Conservation (phyloP, 2,888 invertebrate species). For the Lamproptera curius region DNA sequence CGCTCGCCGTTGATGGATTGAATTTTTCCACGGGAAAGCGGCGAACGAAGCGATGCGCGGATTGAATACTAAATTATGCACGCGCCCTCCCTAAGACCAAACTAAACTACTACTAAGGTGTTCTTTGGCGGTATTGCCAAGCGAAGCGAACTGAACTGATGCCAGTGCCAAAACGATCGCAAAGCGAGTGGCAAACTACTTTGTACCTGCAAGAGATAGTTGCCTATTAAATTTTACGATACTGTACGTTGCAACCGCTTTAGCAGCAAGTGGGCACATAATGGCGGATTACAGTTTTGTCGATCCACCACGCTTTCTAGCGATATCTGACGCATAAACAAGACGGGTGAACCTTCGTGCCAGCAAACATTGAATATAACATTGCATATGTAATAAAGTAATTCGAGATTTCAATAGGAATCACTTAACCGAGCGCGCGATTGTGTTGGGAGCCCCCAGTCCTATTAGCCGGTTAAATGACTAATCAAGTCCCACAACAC, state of each 20-base stretch:
- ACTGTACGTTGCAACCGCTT: background rate
- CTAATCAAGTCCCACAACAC: constrained; percentile 9
- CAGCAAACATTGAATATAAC: too few species aligned
- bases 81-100: constrained; percentile 23
- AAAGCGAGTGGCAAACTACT: background rate
- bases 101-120: too few species aligned
- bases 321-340: background rate
- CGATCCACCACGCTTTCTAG: background rate
- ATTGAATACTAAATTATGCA: constrained; percentile 61
- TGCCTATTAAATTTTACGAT: background rate
- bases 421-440: background rate
- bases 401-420: background rate
- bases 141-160: background rate
- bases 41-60: constrained; percentile 44
- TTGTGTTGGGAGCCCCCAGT: background rate
- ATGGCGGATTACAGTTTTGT: background rate
- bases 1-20: constrained; percentile 54
- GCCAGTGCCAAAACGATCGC: too few species aligned
- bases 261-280: background rate
- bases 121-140: background rate
- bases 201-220: too few species aligned
- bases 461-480: constrained; percentile 5
- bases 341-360: too few species aligned
- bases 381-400: background rate
- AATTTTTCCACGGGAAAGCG: constrained; percentile 62